Base-by-base conservation (phyloP, 1,140 invertebrate species). In the Procambarus virginalis region DNA sequence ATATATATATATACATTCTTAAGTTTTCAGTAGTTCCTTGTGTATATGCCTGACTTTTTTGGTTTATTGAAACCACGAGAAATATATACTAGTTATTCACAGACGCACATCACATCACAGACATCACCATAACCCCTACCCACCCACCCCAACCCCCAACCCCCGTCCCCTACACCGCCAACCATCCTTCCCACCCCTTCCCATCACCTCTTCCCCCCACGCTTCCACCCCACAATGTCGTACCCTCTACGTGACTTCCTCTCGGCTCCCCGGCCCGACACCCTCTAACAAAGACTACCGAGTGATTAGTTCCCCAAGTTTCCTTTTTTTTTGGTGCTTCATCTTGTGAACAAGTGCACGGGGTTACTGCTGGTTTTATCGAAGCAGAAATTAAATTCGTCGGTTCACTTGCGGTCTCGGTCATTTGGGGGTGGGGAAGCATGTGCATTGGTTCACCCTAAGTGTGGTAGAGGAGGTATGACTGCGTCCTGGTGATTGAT, bases 191-290 rank as follows among this genome's bases (percentile, higher is more conserved):
- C 20, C 20, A 9, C 3, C 22, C 49, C 14, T 34, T 14, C 10
- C 45, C 76, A 49, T 78, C 45, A 2, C 76, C 17, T 5, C 75
- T 45, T 6, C 75, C n/a, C 75, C 3, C 46, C 45, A 9, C 14
- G 20, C 46, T 46, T 4, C 46, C 49, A 6, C 49, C 46, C 76
- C 76, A 48, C 76, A 9, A 6, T n/a, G n/a, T 22, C 45, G 55
- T 79, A 60, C 84, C 55, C 10, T 48, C 76, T 70, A 60, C 84
- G 51, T 86, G 34, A 86, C 70, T 79, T 79, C 84, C 84, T 86
- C 55, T 22, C 75, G 2, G 34, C 76, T n/a, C 60, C 34, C 4
- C 77, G 12, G 12, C 49, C 22, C 22, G 14, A 45, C 70, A 22
- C 73, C 12, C 83, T 55, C 10, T 58, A 17, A 64, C 60, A 64